Evolutionary conservation across 2,888 invertebrate species (phyloP), one percentile per base, ranked within the genome.

Genomic region (Mesorhabditis belari): DNA sequence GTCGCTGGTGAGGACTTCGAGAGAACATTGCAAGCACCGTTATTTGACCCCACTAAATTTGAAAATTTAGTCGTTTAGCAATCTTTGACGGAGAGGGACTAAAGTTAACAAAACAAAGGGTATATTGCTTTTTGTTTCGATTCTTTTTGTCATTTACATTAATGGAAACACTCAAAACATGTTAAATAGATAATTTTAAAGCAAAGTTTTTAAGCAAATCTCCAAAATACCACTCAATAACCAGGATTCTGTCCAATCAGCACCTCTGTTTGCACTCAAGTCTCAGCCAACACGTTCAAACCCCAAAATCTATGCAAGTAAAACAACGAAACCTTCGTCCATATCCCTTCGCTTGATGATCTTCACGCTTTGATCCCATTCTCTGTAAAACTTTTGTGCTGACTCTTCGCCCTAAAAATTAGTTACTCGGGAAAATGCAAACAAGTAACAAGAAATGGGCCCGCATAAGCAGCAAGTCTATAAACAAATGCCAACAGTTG

Each of bases 181-280:
- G n/a, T n/a, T n/a, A n/a, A n/a, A n/a, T n/a, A n/a, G n/a, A n/a
- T n/a, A n/a, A n/a, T n/a, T n/a, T n/a, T n/a, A n/a, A n/a, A n/a
- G n/a, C n/a, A n/a, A n/a, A n/a, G n/a, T n/a, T n/a, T n/a, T n/a
- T n/a, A n/a, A n/a, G n/a, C n/a, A n/a, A n/a, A n/a, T n/a, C n/a
- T n/a, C n/a, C n/a, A n/a, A n/a, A n/a, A n/a, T n/a, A n/a, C n/a
- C n/a, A n/a, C n/a, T n/a, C n/a, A 64, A 64, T 3, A 27, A 24
- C 60, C 65, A 65, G n/a, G 58, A 44, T 44, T 65, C 65, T 26
- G 50, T 17, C 62, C 62, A 65, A n/a, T 21, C 27, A 23, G 58
- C 54, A n/a, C 44, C 44, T 17, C n/a, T 17, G 12, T 35, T 35
- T 9, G 12, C 12, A 9, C 12, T n/a, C 44, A 35, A n/a, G 12